These are phyloP conservation scores for Mohoua ochrocephala DNA, from an alignment of 2,113 vertebrate species.

Conservation along the genomic window DNA sequence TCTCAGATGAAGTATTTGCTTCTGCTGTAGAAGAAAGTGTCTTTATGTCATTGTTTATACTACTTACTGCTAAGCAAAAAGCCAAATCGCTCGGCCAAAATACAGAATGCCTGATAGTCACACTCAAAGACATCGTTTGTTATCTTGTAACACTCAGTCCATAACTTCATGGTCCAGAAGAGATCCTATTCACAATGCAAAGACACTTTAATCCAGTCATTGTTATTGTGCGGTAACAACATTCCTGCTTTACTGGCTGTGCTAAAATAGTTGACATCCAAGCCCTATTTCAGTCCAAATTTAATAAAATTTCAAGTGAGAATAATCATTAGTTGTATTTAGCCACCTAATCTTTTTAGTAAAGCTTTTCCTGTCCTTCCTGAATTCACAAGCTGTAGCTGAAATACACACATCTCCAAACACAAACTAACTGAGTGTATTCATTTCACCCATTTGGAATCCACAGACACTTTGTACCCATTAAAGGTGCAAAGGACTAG, in stretches of 20 bases:
- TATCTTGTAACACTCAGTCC: neutral
- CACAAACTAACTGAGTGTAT: neutral
- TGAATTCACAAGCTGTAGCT: neutral
- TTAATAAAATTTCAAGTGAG: neutral
- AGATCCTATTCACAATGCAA: neutral
- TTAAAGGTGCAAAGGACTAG: neutral
- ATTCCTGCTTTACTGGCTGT: neutral
- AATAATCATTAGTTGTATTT: neutral
- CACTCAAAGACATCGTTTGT: neutral
- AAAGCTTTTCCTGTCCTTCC: neutral
- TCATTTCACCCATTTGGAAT: neutral
- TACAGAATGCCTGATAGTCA: neutral
- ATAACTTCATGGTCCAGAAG: slow-evolving; percentile 21
- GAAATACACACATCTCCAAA: neutral
- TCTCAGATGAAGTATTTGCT: neutral
- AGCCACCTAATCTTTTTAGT: neutral
- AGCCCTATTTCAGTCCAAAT: neutral
- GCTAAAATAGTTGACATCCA: neutral
- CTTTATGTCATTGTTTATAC: neutral
- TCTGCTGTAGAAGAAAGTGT: neutral
- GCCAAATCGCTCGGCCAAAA: neutral
- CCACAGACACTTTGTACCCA: neutral
- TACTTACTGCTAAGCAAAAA: neutral
- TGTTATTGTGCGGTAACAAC: neutral
- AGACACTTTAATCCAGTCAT: slow-evolving; percentile 29